Base-by-base conservation (phyloP, 2,888 invertebrate species). In the Amphipoea oculea region DNA sequence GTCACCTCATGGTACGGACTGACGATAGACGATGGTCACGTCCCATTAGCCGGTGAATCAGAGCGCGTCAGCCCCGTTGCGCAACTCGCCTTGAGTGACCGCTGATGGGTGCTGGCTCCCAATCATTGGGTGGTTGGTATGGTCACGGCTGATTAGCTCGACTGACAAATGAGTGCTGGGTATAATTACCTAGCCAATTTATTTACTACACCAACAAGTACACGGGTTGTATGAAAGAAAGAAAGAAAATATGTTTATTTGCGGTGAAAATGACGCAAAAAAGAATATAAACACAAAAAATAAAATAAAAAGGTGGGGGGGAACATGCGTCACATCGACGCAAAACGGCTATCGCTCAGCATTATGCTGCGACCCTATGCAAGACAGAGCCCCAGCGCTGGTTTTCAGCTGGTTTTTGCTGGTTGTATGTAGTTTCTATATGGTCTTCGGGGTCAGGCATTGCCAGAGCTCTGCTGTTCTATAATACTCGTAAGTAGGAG, bases 41-140 rank as follows among this genome's bases (percentile, higher is more conserved):
- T 85, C 45, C 88, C 90, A 93, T 89, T 91, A 90, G 85, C 79
- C 67, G 36, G 76, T 76, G 90, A 94, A 94, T 87, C 93, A 94
- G 95, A 94, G 90, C 94, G 92, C 60, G 81, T 78, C 91, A 89
- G 89, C 91, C 95, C 94, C 94, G 95, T 95, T 94, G 94, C 93
- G 91, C 92, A 94, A 95, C 91, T 87, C 72, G 78, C 86, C 88
- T 89, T 90, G 85, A 88, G 62, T 85, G 74, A 78, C 79, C 70
- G 42, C 73, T 67, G 82, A 65, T 82, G 76, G 84, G 75, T 77
- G 87, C 79, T 67, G 29, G 60, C 79, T 79, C 85, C 86, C 60
- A 82, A 71, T 73, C 86, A 62, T 66, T 83, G 23, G 73, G 42
- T 29, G 57, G n/a, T 42, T 45, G 74, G 73, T 85, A 76, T 82